phyloP scores from a whole-genome alignment of 2,888 invertebrate genomes.

The Lasioglossum marginatum region DNA sequence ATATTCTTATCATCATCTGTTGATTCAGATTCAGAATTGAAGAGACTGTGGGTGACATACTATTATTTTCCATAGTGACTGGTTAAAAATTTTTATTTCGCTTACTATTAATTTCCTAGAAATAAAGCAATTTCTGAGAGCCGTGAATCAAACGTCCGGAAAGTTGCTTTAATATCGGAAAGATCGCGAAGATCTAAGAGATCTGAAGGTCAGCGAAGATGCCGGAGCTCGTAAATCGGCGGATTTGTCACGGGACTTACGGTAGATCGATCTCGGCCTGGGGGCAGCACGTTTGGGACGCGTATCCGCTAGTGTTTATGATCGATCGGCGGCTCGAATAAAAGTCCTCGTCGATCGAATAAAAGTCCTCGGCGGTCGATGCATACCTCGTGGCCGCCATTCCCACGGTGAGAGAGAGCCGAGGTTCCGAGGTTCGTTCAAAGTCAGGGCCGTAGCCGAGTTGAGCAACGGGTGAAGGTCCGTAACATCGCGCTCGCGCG shows the following conservation, averaged over 20 bases:
- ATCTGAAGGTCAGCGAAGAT: neutral
- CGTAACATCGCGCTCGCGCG: slow-evolving; percentile 32
- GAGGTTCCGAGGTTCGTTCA: slow-evolving; percentile 61
- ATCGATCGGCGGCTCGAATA: slow-evolving; percentile 28
- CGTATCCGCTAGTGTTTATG: neutral
- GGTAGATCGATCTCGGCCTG: neutral
- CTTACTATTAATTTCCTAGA: neutral
- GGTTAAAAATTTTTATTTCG: too few species aligned
- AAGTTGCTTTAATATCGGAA: neutral
- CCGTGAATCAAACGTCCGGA: neutral
- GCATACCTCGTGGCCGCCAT: slow-evolving; percentile 62
- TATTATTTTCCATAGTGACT: too few species aligned
- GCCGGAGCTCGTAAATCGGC: neutral
- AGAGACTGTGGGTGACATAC: too few species aligned
- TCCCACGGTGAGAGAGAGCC: slow-evolving; percentile 72
- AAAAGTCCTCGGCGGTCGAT: slow-evolving; percentile 24
- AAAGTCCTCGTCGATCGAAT: slow-evolving; percentile 20
- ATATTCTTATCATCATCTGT: too few species aligned
- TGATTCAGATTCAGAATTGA: too few species aligned
- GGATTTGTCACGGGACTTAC: neutral
- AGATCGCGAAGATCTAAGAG: neutral
- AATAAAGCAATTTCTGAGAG: neutral
- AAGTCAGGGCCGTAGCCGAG: slow-evolving; percentile 74
- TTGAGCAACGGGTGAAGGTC: slow-evolving; percentile 56
- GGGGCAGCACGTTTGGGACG: neutral